Evolutionary conservation across 2,888 invertebrate species (phyloP), one percentile per base, ranked within the genome.

Genomic region (Caenorhabditis sp.): DNA sequence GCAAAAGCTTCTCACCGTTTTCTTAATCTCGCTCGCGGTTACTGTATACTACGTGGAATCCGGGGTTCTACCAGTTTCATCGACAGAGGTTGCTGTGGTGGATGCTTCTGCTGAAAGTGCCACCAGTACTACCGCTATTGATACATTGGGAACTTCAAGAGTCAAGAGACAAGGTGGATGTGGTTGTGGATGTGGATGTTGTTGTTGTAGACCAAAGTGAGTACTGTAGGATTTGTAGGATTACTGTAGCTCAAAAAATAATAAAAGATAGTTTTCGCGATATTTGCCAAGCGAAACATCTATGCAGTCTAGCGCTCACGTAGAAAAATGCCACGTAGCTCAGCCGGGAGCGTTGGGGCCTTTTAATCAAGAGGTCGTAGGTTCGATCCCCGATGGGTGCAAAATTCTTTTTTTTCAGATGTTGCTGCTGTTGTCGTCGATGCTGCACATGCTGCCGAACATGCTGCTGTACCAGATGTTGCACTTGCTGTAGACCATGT

Each of bases 391-490:
- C n/a, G n/a, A n/a, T n/a, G n/a, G n/a, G n/a, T n/a, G n/a, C n/a
- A n/a, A n/a, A n/a, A n/a, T n/a, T n/a, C n/a, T n/a, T n/a, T n/a
- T 17, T 52, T 63, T 20, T 57, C 26, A 38, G 23, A 56, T 63
- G 38, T n/a, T 58, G 58, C 25, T 74, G 74, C 66, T 70, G 77
- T 50, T 77, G 77, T 56, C 65, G 70, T 25, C 56, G 66, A 21
- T 70, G 70, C 57, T 74, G 77, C 54, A 77, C 77, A 10, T 69
- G 74, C 27, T 77, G 73, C 65, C 58, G 68, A 53, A 73, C 70
- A 17, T 70, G 77, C 49, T 77, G 77, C 25, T 76, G 76, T 43
- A 70, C 70, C 38, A 62, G 76, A 50, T 71, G 76, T 58, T 66
- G 69, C 56, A 69, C 71, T 27, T 69, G 76, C 26, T 71, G 76